A percentile compares a stretch with the other conserved stretches of the same genome.
These are phyloP conservation scores for Tyto alba DNA, from an alignment of 2,113 vertebrate species.

Conservation along the genomic window DNA sequence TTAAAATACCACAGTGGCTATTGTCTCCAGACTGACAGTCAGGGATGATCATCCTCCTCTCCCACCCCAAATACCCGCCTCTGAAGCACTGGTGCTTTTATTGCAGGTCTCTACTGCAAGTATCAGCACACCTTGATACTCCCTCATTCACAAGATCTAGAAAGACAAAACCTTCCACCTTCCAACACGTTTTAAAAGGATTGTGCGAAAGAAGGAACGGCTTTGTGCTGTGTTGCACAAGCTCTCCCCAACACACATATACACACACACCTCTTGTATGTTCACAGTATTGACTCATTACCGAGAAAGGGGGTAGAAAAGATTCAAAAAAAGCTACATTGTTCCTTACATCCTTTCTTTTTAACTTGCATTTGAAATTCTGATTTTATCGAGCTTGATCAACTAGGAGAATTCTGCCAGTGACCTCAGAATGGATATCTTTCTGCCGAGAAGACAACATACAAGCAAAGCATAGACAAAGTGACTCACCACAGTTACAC, in stretches of 20 bases:
- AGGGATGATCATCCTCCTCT: not conserved
- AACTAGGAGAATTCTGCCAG: not conserved
- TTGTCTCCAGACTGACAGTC: not conserved
- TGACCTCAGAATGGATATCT: not conserved
- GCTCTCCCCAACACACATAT: not conserved
- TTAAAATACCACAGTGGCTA: not conserved
- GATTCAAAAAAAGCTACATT: fast-evolving
- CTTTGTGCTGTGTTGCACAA: not conserved
- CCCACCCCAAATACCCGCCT: not conserved
- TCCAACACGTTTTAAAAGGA: not conserved
- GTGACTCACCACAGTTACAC: not conserved
- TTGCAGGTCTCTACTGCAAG: not conserved
- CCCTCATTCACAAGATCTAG: not conserved
- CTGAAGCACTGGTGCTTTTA: not conserved
- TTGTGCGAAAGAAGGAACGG: not conserved
- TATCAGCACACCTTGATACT: not conserved
- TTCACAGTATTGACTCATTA: not conserved
- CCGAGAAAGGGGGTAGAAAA: not conserved
- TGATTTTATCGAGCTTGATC: not conserved
- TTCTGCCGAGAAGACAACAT: not conserved
- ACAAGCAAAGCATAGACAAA: not conserved
- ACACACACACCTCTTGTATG: no score
- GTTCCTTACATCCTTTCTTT: not conserved
- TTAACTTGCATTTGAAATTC: not conserved
- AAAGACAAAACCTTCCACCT: not conserved